phyloP scores from a whole-genome alignment of 2,797 vertebrate genomes.

The Sebastes vulpes region DNA sequence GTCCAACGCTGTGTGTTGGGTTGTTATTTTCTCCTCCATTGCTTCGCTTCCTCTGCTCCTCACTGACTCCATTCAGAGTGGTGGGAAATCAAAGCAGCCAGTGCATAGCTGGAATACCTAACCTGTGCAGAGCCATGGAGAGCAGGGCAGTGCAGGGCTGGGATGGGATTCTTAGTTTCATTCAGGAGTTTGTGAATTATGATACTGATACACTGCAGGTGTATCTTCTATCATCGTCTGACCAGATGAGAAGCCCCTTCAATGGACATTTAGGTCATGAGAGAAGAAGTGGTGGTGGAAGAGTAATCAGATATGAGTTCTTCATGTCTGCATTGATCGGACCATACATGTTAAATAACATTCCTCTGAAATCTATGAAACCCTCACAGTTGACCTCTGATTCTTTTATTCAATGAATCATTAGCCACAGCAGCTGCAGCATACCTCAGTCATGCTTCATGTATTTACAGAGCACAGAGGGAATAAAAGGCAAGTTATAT shows the following conservation, averaged over 20 bases:
- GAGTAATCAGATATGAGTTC: too few species aligned
- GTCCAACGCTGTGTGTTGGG: constrained; percentile 33
- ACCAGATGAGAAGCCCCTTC: not conserved
- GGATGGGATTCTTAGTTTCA: not conserved
- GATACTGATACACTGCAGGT: not conserved
- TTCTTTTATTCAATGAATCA: constrained; percentile 21
- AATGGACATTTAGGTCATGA: too few species aligned
- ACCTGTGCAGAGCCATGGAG: constrained; percentile 35
- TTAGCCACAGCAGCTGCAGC: constrained; percentile 18
- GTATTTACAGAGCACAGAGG: constrained; percentile 16
- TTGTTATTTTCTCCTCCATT: constrained; percentile 63
- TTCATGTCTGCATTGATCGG: too few species aligned
- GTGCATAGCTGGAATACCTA: constrained; percentile 58
- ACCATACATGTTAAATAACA: not conserved
- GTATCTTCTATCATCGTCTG: not conserved
- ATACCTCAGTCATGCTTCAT: not conserved
- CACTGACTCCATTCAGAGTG: constrained; percentile 63
- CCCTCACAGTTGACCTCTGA: not conserved
- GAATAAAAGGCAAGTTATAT: not conserved
- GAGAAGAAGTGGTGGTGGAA: too few species aligned
- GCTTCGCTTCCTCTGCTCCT: constrained; percentile 49
- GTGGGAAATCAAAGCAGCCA: constrained; percentile 50
- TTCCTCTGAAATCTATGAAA: not conserved
- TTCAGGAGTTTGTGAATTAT: constrained; percentile 4
- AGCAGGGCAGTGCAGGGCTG: not conserved